phyloP scores from a whole-genome alignment of 2,113 vertebrate genomes.

The Leiothrix lutea region DNA sequence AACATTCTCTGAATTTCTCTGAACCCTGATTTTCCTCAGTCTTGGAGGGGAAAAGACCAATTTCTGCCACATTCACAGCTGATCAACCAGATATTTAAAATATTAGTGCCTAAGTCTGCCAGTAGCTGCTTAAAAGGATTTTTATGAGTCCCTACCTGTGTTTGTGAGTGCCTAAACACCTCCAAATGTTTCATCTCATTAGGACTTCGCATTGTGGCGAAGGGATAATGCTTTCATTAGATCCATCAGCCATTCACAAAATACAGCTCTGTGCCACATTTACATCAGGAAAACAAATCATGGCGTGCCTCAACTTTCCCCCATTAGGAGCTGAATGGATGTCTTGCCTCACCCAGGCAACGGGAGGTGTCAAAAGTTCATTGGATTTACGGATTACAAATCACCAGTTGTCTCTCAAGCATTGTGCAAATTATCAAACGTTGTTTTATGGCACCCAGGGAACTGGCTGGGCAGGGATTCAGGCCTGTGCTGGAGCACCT shows the following conservation, averaged over 20 bases:
- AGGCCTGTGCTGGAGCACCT: slow-evolving; percentile 28
- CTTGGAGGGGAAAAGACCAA: neutral
- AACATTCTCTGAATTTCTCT: neutral
- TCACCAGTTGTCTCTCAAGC: slow-evolving; percentile 52
- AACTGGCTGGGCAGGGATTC: slow-evolving; percentile 22
- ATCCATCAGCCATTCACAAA: slow-evolving; percentile 52
- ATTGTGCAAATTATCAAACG: slow-evolving; percentile 38
- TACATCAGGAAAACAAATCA: slow-evolving; percentile 60
- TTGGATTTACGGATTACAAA: slow-evolving; percentile 64
- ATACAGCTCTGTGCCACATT: slow-evolving; percentile 28
- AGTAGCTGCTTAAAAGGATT: neutral
- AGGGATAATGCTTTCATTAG: neutral
- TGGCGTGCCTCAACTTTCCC: slow-evolving; percentile 27
- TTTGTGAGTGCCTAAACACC: neutral
- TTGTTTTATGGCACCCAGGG: slow-evolving; percentile 18
- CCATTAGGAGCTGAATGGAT: slow-evolving; percentile 49
- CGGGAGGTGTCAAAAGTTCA: slow-evolving; percentile 54
- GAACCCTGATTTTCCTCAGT: neutral
- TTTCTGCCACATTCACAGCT: neutral
- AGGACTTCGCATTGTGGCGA: neutral
- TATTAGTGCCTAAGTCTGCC: neutral
- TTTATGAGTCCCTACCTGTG: neutral
- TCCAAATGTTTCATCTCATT: neutral
- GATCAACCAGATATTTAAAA: neutral
- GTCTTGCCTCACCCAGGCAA: slow-evolving; percentile 63